These are phyloP conservation scores for Epirrhoe alternata DNA, from an alignment of 2,888 invertebrate genomes.

Conservation along the genomic window DNA sequence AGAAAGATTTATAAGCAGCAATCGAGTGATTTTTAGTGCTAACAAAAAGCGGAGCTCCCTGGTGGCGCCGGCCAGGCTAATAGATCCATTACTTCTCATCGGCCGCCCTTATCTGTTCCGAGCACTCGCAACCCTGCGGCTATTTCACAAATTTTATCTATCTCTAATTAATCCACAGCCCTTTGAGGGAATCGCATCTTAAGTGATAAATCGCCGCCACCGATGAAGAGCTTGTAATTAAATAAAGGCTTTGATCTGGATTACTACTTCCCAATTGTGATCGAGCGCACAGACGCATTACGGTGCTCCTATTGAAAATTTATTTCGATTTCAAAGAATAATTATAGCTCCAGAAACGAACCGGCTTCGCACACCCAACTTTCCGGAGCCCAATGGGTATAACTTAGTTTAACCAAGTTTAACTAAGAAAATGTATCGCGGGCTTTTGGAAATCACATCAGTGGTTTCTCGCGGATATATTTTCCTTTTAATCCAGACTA, in stretches of 20 bases:
- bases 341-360: neutral
- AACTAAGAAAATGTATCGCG: neutral
- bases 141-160: conserved; percentile 80
- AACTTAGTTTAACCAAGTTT: conserved; percentile 4
- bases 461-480: neutral
- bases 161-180: conserved; percentile 79
- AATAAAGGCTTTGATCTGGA: conserved; percentile 75
- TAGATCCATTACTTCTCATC: conserved; percentile 76
- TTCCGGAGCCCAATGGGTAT: neutral
- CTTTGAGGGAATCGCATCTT: conserved; percentile 72
- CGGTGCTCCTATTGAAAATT: conserved; percentile 47
- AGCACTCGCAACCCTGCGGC: conserved; percentile 73
- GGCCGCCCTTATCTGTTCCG: conserved; percentile 70
- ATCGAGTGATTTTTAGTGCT: conserved; percentile 64
- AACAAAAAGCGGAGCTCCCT: conserved; percentile 58
- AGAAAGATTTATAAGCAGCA: conserved; percentile 60
- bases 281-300: conserved; percentile 43
- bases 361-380: conserved; percentile 1
- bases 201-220: conserved; percentile 74
- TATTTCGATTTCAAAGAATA: conserved; percentile 40
- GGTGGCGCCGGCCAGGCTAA: conserved; percentile 58
- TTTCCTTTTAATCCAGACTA: neutral
- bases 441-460: neutral
- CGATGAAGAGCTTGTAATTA: conserved; percentile 74
- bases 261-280: conserved; percentile 62